Evolutionary conservation across 2,113 vertebrate genomes (phyloP).

Genomic region (Istiophorus platypterus): DNA sequence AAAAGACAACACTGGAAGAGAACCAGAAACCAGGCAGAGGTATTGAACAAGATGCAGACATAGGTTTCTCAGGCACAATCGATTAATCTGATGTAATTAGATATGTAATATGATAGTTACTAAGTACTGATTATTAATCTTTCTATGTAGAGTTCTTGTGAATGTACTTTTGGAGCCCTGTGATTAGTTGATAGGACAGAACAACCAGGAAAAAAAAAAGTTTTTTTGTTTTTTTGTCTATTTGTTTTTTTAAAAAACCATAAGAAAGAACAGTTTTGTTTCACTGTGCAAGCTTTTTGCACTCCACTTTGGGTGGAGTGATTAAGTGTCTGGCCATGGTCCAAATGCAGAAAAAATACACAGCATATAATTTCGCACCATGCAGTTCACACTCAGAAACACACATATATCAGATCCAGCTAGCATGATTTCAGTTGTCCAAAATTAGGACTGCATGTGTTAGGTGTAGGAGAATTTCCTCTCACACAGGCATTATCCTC

Average conservation of each 20-base stretch:
- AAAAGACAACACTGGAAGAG: background rate
- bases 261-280: too few species aligned
- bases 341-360: background rate
- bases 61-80: background rate
- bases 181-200: background rate
- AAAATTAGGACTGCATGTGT: constrained; percentile 37
- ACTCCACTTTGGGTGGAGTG: background rate
- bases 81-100: background rate
- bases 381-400: background rate
- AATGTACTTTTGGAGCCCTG: background rate
- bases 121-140: background rate
- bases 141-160: background rate
- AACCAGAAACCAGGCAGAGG: background rate
- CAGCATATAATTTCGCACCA: background rate
- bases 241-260: too few species aligned
- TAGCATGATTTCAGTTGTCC: constrained; percentile 42
- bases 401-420: constrained; percentile 13
- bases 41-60: background rate
- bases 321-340: background rate
- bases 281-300: background rate
- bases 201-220: background rate
- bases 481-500: constrained; percentile 39
- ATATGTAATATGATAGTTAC: background rate
- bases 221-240: too few species aligned
- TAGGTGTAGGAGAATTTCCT: constrained; percentile 52